Evolutionary conservation across 1,140 invertebrate species (phyloP), one percentile per base, ranked within the genome.

Genomic region (Apocrypta bakeri): DNA sequence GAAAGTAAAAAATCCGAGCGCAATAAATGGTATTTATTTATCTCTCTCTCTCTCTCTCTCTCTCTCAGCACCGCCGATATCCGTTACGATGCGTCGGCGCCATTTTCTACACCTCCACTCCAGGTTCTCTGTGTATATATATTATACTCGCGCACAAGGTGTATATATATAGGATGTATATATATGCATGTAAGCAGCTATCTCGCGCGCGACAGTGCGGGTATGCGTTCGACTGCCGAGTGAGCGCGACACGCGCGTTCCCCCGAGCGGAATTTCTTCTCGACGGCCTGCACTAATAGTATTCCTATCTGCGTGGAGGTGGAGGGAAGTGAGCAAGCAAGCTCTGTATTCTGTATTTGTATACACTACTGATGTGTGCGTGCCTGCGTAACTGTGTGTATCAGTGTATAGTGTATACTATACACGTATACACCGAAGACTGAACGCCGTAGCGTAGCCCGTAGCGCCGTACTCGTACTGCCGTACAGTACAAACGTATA

Each of bases 91-190:
- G 81, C 75, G 29, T 42, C 81, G 81, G 79, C 81, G 81, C 81
- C 81, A 83, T 83, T 83, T 83, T 83, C 74, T 77, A 69, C 12
- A 66, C 24, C 63, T 66, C 63, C 48, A 56, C 48, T 56, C 33
- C 33, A 37, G 33, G 33, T 9, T 37, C 9, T 37, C 3, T 37
- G 33, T 37, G 33, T 56, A 21, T 56, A n/a, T 17, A 17, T 56
- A 48, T 17, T 12, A 21, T 56, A 56, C 2, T 56, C 17, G 8
- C 48, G 7, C 14, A 7, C 4, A 56, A 56, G 48, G 48, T 56
- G 21, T 17, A 17, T 17, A 17, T n/a, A 21, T 56, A 56, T 56
- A 56, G 33, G 2, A 48, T 12, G 14, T 48, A 48, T 48, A 48
- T 48, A 17, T 11, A 17, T 48, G 1, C 21, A 48, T 48, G 0